Percentiles rank a stretch among this genome's conserved stretches.
These are phyloP conservation scores for Xylota sylvarum DNA, from an alignment of 2,888 invertebrate genomes.

Conservation along the genomic window DNA sequence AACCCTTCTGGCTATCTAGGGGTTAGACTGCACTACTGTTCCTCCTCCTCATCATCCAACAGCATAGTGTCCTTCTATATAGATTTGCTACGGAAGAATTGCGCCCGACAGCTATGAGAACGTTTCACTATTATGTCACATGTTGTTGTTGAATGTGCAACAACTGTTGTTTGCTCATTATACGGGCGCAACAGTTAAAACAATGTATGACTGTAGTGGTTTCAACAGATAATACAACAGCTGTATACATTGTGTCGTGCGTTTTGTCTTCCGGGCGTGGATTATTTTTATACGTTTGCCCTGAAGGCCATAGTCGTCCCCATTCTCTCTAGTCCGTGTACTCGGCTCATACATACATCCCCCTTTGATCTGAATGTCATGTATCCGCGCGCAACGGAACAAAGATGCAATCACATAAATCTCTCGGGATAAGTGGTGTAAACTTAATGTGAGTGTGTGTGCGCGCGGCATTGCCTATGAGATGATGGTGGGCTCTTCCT, in stretches of 20 bases:
- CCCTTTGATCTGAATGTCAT: constrained; percentile 3
- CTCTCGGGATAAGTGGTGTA: constrained; percentile 73
- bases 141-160: constrained; percentile 60
- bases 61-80: background rate
- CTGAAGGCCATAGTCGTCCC: constrained; percentile 56
- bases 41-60: background rate
- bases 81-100: constrained; percentile 46
- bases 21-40: constrained; percentile 13
- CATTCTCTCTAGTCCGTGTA: background rate
- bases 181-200: constrained; percentile 70
- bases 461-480: too few relatives aligned
- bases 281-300: constrained; percentile 61
- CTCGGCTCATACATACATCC: background rate
- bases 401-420: constrained; percentile 76
- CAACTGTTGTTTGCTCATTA: constrained; percentile 74
- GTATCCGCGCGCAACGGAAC: constrained; percentile 43
- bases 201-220: constrained; percentile 16
- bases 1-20: constrained; percentile 63
- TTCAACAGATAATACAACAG: constrained; percentile 56
- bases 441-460: constrained; percentile 48
- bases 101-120: constrained; percentile 50
- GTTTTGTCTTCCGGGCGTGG: constrained; percentile 51
- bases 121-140: constrained; percentile 67
- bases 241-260: constrained; percentile 29
- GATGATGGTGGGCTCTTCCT: constrained; percentile 22